A percentile compares a stretch with the other conserved stretches of the same genome.
Evolutionary conservation across 2,888 invertebrate genomes (phyloP).

Genomic region (Hypena proboscidalis): DNA sequence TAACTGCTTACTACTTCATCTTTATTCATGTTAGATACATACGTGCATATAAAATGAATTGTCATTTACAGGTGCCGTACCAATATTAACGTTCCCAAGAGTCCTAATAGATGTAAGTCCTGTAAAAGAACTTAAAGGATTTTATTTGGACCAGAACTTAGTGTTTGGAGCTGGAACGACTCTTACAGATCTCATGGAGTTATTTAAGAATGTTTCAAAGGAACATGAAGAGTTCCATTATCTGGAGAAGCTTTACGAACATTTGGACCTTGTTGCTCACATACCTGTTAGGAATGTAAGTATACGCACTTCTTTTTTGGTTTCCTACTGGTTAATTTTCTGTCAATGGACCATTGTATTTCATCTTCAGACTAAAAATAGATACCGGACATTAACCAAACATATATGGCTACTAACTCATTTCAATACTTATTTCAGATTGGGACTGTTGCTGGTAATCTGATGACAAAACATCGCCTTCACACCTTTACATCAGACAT

Average conservation of each 20-base stretch:
- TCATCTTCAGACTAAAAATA: too few species aligned
- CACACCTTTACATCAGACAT: conserved; percentile 88
- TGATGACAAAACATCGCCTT: conserved; percentile 87
- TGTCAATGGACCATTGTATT: too few species aligned
- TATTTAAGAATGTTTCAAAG: conserved; percentile 67
- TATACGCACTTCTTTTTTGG: too few species aligned
- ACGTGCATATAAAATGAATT: too few species aligned
- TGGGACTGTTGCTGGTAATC: conserved; percentile 88
- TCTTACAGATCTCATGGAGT: conserved; percentile 82
- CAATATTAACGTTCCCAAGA: conserved; percentile 68
- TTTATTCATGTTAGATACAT: too few species aligned
- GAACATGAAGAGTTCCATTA: conserved; percentile 82
- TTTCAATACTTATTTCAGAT: conserved; percentile 66
- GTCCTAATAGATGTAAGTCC: conserved; percentile 87
- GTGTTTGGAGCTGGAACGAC: conserved; percentile 86
- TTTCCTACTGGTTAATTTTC: too few species aligned
- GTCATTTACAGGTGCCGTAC: conserved; percentile 71
- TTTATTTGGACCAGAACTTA: conserved; percentile 72
- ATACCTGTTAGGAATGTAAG: conserved; percentile 90
- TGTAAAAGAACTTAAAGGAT: conserved; percentile 82
- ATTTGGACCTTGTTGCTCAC: conserved; percentile 89
- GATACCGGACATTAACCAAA: too few species aligned
- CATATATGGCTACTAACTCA: too few species aligned
- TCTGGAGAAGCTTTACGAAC: conserved; percentile 85
- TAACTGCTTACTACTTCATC: too few species aligned